Evolutionary conservation across 2,113 vertebrate genomes (phyloP), one percentile per base, ranked within the genome.

Genomic region (Oncorhynchus kisutch): DNA sequence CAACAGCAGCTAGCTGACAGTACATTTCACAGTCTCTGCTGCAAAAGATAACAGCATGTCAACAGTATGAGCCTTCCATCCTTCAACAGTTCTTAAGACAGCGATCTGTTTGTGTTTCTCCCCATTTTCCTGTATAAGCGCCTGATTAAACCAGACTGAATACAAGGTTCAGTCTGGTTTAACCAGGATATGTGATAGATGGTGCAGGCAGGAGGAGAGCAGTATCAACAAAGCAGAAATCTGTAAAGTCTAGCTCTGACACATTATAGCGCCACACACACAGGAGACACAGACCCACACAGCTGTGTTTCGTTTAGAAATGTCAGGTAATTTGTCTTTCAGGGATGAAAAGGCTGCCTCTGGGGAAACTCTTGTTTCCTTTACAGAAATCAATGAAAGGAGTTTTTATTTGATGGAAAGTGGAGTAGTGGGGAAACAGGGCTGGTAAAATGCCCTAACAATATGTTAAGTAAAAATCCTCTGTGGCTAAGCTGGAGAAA

Each of bases 281-380:
- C 51, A 34, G 5, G 31, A 34, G 31, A 54, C 49, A 13, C 49
- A 54, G 13, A 54, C 49, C 16, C 51, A 54, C 51, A 70, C 64
- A 84, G 72, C 76, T 71, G 72, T 71, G 85, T 81, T 85, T 81
- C 78, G 78, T 87, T 87, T 85, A 83, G 79, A 90, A 85, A 89
- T 86, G 86, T 86, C 88, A 90, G 85, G 83, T 88, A 83, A 90
- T 91, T 81, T 80, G 84, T 89, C 87, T 85, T 86, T 82, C 68
- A 81, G 65, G 80, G 78, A 88, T 76, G 85, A 86, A 88, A 88
- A 86, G 66, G 78, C 73, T 81, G 86, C 86, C 85, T 57, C 67
- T 77, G 87, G 87, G 85, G 85, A 87, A 81, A 85, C 80, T 82
- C 80, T 79, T 78, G 81, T 89, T 88, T 84, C 85, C 81, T 85